phyloP scores from a whole-genome alignment of 2,888 invertebrate species.

The Stenodema calcarata region DNA sequence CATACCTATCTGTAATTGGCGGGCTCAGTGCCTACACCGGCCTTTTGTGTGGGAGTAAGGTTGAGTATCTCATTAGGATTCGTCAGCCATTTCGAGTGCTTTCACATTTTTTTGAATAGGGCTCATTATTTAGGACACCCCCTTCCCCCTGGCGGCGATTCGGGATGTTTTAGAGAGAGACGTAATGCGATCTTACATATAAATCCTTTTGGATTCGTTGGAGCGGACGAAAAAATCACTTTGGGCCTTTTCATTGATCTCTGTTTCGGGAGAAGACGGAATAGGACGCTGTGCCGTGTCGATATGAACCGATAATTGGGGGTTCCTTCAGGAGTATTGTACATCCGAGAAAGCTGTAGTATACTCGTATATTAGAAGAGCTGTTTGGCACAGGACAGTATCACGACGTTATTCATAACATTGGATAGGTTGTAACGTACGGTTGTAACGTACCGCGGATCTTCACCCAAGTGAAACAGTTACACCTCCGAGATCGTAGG shows the following conservation, averaged over 20 bases:
- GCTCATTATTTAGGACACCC: neutral
- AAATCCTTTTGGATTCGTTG: neutral
- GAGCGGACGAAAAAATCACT: neutral
- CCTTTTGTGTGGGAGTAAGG: neutral
- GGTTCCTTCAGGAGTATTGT: too few species aligned
- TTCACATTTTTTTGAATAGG: neutral
- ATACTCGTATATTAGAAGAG: too few species aligned
- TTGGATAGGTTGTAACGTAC: too few species aligned
- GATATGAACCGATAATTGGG: too few species aligned
- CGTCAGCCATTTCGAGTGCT: neutral
- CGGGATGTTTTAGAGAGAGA: neutral
- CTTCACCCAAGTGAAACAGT: too few species aligned
- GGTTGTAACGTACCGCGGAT: too few species aligned
- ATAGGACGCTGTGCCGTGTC: too few species aligned
- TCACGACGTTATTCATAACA: too few species aligned
- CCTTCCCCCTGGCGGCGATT: neutral
- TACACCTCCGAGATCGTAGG: too few species aligned
- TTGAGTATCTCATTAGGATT: neutral
- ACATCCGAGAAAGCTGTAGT: too few species aligned
- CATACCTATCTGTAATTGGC: neutral
- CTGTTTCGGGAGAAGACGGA: neutral
- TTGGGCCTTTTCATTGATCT: neutral
- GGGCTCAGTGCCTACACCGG: neutral
- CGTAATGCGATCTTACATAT: neutral
- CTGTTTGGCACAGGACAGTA: too few species aligned